Conservation (phyloP, 2,113 vertebrate species). For the Arizona elegans region DNA sequence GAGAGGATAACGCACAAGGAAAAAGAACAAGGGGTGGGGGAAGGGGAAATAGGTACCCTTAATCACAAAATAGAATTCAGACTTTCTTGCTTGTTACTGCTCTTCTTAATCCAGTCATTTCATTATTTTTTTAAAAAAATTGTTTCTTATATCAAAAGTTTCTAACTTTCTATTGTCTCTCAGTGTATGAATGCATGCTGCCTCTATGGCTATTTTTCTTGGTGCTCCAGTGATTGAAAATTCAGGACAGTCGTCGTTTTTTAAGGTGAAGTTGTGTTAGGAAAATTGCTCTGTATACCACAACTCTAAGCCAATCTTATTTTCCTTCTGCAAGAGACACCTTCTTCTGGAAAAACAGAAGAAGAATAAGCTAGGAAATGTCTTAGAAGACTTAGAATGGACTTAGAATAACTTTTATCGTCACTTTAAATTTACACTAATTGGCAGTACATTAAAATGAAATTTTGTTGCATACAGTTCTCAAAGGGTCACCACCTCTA, state of each 20-base stretch:
- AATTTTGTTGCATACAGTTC: too few species aligned
- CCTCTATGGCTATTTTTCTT: background rate
- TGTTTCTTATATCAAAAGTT: too few species aligned
- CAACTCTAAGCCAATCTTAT: too few species aligned
- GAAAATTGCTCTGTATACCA: background rate
- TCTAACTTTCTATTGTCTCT: too few species aligned
- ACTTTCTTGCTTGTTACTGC: background rate
- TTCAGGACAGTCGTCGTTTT: background rate
- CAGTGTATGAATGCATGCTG: too few species aligned
- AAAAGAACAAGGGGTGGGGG: background rate
- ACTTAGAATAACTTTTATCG: too few species aligned
- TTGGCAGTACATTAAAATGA: too few species aligned
- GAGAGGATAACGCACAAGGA: background rate
- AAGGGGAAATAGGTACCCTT: background rate
- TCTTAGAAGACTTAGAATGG: background rate
- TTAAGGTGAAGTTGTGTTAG: background rate
- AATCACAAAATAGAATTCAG: background rate
- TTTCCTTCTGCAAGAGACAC: background rate
- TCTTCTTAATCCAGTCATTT: too few species aligned
- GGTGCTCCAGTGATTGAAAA: background rate
- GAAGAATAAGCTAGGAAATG: background rate
- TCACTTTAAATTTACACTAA: too few species aligned
- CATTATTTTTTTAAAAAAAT: too few species aligned
- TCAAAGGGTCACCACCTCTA: too few species aligned
- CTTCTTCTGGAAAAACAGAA: background rate